A percentile compares a stretch with the other conserved stretches of the same genome.
phyloP scores from a whole-genome alignment of 2,888 invertebrate genomes.

The Baccha elongata region DNA sequence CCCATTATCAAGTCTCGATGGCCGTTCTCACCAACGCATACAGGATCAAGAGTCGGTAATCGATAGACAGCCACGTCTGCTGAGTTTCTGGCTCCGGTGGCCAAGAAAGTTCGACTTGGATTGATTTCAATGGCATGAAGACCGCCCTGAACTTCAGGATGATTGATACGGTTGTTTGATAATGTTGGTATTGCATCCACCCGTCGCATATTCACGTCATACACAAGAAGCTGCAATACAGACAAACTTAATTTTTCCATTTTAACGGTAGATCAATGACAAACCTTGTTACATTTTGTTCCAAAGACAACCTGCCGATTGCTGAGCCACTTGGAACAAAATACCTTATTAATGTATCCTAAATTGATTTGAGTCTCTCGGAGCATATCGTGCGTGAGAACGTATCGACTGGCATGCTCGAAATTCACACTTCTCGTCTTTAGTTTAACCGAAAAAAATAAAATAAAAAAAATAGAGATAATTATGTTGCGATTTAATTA shows the following conservation, averaged over 20 bases:
- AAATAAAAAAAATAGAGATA: not conserved
- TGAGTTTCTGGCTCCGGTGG: constrained; percentile 95
- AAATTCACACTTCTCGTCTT: constrained; percentile 86
- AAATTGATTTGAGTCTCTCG: constrained; percentile 92
- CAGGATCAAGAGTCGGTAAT: constrained; percentile 96
- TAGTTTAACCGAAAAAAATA: constrained; percentile 12
- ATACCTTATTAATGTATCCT: constrained; percentile 95
- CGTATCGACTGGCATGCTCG: constrained; percentile 93
- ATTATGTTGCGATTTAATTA: constrained; percentile 7
- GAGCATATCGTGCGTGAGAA: constrained; percentile 94
- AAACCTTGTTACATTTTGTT: constrained; percentile 97
- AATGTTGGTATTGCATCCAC: constrained; percentile 95
- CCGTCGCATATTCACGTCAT: constrained; percentile 93
- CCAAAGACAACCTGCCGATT: constrained; percentile 97
- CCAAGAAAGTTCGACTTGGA: constrained; percentile 94
- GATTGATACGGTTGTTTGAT: constrained; percentile 85
- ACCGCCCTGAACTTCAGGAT: constrained; percentile 88
- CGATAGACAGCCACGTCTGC: constrained; percentile 94
- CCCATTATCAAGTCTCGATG: constrained; percentile 96
- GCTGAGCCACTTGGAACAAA: constrained; percentile 97
- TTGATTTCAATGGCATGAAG: constrained; percentile 97
- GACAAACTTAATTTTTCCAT: too few species aligned
- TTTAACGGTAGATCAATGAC: not conserved
- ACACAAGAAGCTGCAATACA: constrained; percentile 95
- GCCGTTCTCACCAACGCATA: constrained; percentile 94